A percentile compares a stretch with the other conserved stretches of the same genome.
Evolutionary conservation across 2,888 invertebrate genomes (phyloP).

Genomic region (Leuctra nigra): DNA sequence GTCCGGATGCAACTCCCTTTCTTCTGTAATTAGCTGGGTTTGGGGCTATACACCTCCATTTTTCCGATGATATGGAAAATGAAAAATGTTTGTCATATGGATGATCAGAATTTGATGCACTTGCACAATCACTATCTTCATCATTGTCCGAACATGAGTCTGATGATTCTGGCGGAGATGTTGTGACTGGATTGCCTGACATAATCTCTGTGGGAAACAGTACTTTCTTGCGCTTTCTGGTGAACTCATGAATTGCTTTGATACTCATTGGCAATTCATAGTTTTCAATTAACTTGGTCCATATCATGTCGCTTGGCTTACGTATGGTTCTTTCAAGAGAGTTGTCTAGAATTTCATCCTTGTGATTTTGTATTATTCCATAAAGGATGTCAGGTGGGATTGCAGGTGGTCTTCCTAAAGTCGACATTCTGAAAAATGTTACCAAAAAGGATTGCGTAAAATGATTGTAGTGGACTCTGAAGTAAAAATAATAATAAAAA

Average conservation of each 20-base stretch:
- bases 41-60: neutral
- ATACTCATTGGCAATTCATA: neutral
- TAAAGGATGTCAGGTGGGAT: no score
- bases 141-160: constrained; percentile 1
- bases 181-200: neutral
- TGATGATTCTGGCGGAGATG: neutral
- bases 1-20: neutral
- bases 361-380: no score
- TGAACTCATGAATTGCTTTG: neutral
- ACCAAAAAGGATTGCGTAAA: no score
- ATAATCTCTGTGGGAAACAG: no score
- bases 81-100: neutral
- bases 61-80: neutral
- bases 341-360: no score
- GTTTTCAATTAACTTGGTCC: neutral
- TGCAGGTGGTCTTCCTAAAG: no score
- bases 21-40: neutral
- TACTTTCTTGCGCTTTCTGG: neutral
- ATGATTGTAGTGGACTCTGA: no score
- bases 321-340: no score
- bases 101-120: neutral
- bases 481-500: no score
- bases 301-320: no score
- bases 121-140: neutral
- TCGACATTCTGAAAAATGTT: no score